Conservation (phyloP, 53 echinoderm and acorn worm species). For the Pentamera pediparva region DNA sequence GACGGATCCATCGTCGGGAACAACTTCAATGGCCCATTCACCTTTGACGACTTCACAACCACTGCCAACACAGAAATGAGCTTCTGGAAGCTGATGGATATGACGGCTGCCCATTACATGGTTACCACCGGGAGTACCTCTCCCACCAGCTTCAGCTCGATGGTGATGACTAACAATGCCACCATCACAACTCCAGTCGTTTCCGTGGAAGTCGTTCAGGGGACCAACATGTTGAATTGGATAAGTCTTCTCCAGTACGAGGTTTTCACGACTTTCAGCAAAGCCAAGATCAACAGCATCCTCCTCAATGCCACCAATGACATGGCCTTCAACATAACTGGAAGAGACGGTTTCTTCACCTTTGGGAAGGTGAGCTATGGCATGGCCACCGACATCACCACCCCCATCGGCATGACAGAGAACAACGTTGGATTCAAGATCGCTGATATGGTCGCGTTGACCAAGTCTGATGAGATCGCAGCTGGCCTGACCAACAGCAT, state of each 20-base stretch:
- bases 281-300: not conserved
- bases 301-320: slow-evolving; percentile 8
- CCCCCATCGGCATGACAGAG: not conserved
- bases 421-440: slow-evolving; percentile 6
- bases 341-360: not conserved
- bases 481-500: slow-evolving; percentile 7
- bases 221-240: slow-evolving; percentile 45
- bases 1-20: not conserved
- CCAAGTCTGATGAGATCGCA: not conserved
- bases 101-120: not conserved
- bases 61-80: not conserved
- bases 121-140: no score
- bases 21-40: not conserved
- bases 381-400: not conserved
- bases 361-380: not conserved
- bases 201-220: not conserved
- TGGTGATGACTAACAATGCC: not conserved
- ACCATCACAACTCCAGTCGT: not conserved
- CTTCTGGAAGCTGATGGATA: not conserved
- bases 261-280: not conserved
- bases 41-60: not conserved
- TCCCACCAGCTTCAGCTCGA: no score
- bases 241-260: slow-evolving; percentile 53
- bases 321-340: not conserved
- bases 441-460: not conserved